Evolutionary conservation across 2,888 invertebrate genomes (phyloP).

Genomic region (Acronicta leporina): DNA sequence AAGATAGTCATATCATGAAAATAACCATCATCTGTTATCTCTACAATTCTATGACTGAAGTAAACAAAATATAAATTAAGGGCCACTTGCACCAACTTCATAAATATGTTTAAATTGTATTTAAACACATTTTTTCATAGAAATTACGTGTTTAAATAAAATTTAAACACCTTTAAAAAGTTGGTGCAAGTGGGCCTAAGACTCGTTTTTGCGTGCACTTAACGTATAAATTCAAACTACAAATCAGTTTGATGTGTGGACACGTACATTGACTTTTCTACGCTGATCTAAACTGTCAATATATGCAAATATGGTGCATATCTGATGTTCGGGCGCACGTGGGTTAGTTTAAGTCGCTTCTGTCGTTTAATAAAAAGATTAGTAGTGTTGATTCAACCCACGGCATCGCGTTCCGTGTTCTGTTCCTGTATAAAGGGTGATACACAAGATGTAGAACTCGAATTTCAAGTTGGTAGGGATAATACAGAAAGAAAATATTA

Average conservation of each 20-base stretch:
- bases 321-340: conserved; percentile 80
- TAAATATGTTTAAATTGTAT: no score
- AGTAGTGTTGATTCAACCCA: conserved; percentile 81
- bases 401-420: conserved; percentile 72
- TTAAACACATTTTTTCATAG: no score
- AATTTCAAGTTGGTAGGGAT: conserved; percentile 14
- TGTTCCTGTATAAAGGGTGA: conserved; percentile 68
- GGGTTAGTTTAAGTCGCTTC: conserved; percentile 77
- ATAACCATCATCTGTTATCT: conserved; percentile 18
- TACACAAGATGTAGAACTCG: conserved; percentile 45
- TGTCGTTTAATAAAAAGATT: conserved; percentile 83
- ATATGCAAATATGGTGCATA: conserved; percentile 81
- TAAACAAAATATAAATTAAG: conserved; percentile 25
- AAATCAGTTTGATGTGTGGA: conserved; percentile 59
- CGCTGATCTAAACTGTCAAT: conserved; percentile 81
- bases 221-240: conserved; percentile 48
- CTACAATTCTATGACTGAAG: conserved; percentile 19
- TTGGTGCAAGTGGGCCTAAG: no score
- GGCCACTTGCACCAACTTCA: no score
- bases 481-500: not conserved
- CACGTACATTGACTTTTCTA: conserved; percentile 55
- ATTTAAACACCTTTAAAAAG: no score
- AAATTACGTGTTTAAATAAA: no score
- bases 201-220: conserved; percentile 40
- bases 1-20: conserved; percentile 25